A percentile compares a stretch with the other conserved stretches of the same genome.
Conservation (phyloP, 1,140 invertebrate genomes). For the Agrypnia vestita region DNA sequence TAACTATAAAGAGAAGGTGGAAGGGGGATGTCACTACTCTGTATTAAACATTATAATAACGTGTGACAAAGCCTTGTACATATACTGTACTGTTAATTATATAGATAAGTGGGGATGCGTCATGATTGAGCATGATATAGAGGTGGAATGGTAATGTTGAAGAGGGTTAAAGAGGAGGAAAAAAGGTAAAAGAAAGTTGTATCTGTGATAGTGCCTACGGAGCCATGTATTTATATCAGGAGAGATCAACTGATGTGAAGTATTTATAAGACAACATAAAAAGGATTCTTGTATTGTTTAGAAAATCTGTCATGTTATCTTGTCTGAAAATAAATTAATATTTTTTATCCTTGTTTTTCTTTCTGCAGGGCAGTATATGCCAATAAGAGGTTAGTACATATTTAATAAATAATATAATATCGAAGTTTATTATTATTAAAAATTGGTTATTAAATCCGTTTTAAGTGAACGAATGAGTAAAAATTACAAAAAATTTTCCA, state of each 20-base stretch:
- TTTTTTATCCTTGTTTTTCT: conserved; percentile 35
- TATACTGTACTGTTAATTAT: background rate
- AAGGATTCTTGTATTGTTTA: conserved; percentile 44
- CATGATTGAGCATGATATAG: no score
- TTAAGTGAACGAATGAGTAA: no score
- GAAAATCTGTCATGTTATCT: conserved; percentile 29
- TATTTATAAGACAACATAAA: conserved; percentile 38
- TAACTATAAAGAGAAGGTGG: no score
- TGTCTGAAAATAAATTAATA: conserved; percentile 54
- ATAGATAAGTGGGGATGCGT: background rate
- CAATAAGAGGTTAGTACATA: no score
- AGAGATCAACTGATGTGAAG: conserved; percentile 36
- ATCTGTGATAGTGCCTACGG: conserved; percentile 61
- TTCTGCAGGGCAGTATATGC: no score
- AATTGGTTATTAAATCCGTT: no score
- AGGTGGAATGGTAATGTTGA: background rate
- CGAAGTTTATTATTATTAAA: no score
- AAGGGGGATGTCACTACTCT: no score
- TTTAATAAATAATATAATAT: no score
- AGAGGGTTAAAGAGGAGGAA: background rate
- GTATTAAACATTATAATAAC: background rate
- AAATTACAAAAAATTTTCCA: no score
- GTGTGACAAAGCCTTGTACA: conserved; percentile 30
- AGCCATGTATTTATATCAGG: conserved; percentile 44
- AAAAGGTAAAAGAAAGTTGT: conserved; percentile 40